Conservation (phyloP, 2,113 vertebrate genomes). For the Zingel zingel region DNA sequence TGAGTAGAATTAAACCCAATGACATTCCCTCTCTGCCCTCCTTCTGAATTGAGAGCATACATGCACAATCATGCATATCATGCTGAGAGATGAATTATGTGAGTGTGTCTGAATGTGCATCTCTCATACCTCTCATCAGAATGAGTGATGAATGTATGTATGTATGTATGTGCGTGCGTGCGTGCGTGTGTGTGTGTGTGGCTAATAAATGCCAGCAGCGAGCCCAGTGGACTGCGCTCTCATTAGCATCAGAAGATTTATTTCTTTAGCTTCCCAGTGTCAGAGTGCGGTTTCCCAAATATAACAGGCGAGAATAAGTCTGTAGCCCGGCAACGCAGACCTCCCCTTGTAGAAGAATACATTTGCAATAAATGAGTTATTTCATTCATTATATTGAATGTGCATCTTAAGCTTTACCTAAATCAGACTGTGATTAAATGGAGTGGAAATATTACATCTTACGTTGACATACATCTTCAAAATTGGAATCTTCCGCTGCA, state of each 20-base stretch:
- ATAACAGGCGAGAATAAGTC: conserved; percentile 25
- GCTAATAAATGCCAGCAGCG: conserved; percentile 40
- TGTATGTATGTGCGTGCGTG: not conserved
- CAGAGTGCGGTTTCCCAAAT: conserved; percentile 27
- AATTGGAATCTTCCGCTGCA: not conserved
- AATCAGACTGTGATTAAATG: not conserved
- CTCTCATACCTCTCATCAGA: not conserved
- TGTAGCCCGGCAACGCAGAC: conserved; percentile 21
- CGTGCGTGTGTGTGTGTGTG: conserved; percentile 10
- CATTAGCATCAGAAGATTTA: conserved; percentile 47
- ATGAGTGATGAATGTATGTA: conserved; percentile 1
- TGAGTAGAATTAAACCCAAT: conserved; percentile 43
- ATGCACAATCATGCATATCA: conserved; percentile 19
- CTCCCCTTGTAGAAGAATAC: not conserved
- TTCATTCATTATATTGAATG: not conserved
- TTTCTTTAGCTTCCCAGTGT: conserved; percentile 20
- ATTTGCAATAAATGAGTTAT: not conserved
- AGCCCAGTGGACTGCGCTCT: conserved; percentile 3
- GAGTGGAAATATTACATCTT: not conserved
- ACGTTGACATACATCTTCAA: not conserved
- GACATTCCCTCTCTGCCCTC: conserved; percentile 15
- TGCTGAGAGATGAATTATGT: not conserved
- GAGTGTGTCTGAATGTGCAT: conserved; percentile 17
- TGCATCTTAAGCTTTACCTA: not conserved
- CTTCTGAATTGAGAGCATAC: conserved; percentile 21